Conservation (phyloP, 2,797 vertebrate genomes). For the Melanotaenia nigrans region DNA sequence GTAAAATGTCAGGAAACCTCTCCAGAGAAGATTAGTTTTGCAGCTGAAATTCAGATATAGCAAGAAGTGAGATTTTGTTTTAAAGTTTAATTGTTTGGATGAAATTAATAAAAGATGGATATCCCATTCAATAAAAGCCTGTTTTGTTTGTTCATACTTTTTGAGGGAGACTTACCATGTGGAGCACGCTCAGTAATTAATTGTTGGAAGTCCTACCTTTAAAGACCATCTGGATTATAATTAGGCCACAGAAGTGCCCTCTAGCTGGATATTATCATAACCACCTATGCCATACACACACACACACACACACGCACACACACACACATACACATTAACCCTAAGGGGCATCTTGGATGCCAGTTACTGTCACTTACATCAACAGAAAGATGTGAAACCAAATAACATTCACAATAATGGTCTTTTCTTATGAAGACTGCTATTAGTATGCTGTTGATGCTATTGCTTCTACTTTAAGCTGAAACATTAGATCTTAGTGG, state of each 20-base stretch:
- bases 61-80: neutral
- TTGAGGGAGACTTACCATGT: conserved; percentile 23
- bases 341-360: conserved; percentile 46
- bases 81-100: neutral
- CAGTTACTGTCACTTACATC: conserved; percentile 18
- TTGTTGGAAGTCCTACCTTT: conserved; percentile 58
- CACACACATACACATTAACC: conserved; percentile 40
- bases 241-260: conserved; percentile 69
- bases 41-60: conserved; percentile 18
- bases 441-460: neutral
- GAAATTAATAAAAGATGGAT: neutral
- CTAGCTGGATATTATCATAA: conserved; percentile 54
- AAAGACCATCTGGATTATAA: conserved; percentile 80
- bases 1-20: neutral
- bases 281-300: neutral
- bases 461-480: neutral
- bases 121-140: neutral
- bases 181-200: conserved; percentile 65
- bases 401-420: no score
- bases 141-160: conserved; percentile 20
- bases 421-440: no score
- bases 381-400: conserved; percentile 14
- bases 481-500: neutral
- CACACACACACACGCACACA: no score
- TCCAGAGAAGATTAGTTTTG: neutral